phyloP scores from a whole-genome alignment of 1,140 invertebrate genomes.

The Orussus abietinus region DNA sequence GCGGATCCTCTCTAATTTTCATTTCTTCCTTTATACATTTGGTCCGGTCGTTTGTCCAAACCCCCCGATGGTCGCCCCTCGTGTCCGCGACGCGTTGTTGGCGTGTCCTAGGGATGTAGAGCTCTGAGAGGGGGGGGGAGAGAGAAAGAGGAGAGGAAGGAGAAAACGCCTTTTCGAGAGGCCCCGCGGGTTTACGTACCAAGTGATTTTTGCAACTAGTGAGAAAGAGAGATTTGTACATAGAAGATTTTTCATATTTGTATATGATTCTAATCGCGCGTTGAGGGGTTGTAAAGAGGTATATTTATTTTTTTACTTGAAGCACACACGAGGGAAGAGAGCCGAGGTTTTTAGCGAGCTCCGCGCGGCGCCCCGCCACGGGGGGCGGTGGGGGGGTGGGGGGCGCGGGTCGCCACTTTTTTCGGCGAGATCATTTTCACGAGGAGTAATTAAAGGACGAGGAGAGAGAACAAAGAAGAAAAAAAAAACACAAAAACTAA shows the following conservation, averaged over 20 bases:
- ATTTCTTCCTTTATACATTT: no score
- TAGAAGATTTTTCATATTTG: conserved; percentile 30
- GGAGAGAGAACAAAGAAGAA: no score
- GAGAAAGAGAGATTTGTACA: conserved; percentile 16
- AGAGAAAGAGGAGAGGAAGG: background rate
- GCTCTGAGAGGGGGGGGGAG: conserved; percentile 3
- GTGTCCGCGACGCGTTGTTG: no score
- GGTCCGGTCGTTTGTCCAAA: no score
- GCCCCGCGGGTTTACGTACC: conserved; percentile 10
- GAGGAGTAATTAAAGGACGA: no score
- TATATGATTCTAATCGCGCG: conserved; percentile 37
- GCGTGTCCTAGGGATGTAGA: no score
- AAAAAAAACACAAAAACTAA: no score
- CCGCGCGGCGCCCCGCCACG: conserved; percentile 22
- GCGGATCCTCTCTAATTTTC: no score
- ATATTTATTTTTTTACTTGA: conserved; percentile 41
- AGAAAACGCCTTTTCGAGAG: conserved; percentile 2
- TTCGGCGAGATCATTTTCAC: no score
- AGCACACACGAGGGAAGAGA: conserved; percentile 21
- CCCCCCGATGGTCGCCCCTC: no score
- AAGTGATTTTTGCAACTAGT: conserved; percentile 13
- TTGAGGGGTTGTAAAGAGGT: conserved; percentile 38
- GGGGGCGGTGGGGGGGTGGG: conserved; percentile 22
- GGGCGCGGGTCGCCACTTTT: no score
- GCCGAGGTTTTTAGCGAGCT: no score